Conservation (phyloP, 37 sponge, comb jelly and placozoan genomes). For the Mnemiopsis leidyi region DNA sequence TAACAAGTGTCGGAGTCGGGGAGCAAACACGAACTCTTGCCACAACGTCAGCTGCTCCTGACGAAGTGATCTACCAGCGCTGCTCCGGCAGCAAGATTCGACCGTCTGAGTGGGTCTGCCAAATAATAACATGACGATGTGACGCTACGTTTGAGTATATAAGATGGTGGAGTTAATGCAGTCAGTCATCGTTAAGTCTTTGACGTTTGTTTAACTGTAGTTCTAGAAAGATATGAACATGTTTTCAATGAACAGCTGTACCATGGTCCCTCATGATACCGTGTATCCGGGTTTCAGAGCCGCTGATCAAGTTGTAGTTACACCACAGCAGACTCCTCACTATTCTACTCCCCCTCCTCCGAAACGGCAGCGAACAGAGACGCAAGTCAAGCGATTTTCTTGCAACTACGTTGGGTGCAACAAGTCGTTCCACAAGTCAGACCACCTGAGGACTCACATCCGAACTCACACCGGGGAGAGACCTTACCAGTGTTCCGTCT, state of each 20-base stretch:
- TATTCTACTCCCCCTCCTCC: background rate
- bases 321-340: background rate
- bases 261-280: too few species aligned
- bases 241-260: too few species aligned
- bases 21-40: background rate
- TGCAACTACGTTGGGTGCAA: background rate
- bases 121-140: background rate
- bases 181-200: background rate
- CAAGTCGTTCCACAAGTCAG: conserved; percentile 3
- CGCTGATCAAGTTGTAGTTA: too few species aligned
- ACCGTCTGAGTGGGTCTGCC: background rate
- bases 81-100: background rate
- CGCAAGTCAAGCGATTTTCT: background rate
- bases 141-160: background rate
- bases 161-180: background rate
- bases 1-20: background rate
- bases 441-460: conserved; percentile 47
- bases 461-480: conserved; percentile 57
- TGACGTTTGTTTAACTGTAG: too few species aligned
- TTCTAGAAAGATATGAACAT: too few species aligned
- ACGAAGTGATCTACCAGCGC: background rate
- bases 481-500: background rate
- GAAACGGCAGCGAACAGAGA: background rate
- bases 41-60: background rate
- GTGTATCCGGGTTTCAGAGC: too few species aligned